phyloP scores from a whole-genome alignment of 2,113 vertebrate species.

The Scytalopus superciliaris region DNA sequence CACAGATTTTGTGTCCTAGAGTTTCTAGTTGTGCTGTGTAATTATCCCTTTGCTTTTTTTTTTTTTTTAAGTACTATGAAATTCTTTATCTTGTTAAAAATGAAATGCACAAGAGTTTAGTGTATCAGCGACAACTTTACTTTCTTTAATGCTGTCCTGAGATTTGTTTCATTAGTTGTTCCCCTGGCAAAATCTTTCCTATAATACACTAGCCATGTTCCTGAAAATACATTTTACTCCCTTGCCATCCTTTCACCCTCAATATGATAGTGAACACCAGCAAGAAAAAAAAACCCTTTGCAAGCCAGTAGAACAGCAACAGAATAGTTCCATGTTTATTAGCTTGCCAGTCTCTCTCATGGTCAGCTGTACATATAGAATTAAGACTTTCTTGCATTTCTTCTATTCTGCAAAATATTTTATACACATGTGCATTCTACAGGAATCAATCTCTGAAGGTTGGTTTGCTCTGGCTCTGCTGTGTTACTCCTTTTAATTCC shows the following conservation, averaged over 20 bases:
- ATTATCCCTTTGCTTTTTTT: not conserved
- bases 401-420: not conserved
- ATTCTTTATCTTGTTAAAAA: not conserved
- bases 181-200: not conserved
- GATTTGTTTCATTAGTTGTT: not conserved
- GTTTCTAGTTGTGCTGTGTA: not conserved
- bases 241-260: not conserved
- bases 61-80: not conserved
- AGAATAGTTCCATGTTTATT: not conserved
- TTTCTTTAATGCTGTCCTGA: not conserved
- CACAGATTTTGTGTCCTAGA: not conserved
- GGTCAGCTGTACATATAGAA: not conserved
- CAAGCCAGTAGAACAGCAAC: not conserved
- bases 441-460: not conserved
- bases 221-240: not conserved
- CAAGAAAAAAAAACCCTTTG: not conserved
- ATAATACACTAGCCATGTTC: not conserved
- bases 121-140: not conserved
- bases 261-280: not conserved
- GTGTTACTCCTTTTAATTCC: not conserved
- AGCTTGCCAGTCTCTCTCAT: not conserved
- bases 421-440: not conserved
- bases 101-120: not conserved
- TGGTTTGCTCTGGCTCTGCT: not conserved
- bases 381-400: not conserved